Base-by-base conservation (phyloP, 2,797 vertebrate species). In the Propithecus perrieri region DNA sequence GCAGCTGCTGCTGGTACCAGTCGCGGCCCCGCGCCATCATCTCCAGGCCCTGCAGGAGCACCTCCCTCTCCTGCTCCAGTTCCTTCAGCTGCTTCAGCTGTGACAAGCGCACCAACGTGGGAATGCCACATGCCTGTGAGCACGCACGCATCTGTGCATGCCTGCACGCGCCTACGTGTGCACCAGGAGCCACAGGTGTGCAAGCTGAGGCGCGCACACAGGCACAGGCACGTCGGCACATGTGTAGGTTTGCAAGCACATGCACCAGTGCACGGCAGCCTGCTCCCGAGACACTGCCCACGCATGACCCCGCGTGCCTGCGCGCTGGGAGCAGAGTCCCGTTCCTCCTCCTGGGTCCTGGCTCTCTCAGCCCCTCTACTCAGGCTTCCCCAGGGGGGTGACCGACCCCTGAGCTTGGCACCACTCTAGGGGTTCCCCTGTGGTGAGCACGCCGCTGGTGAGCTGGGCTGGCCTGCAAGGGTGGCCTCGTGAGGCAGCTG, bases 21-120 rank as follows among this genome's bases (percentile, higher is more conserved):
- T 99, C 99, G 0, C 99, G 98, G 79, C 99, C 99, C 0, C 96
- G 98, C 0, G 99, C 99, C 97, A 99, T 98, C 98, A 99, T 98
- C 79, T 99, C 99, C 98, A 99, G 98, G 0, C 99, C 99, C 14
- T 99, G 99, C 87, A 99, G 98, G 94, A 99, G 98, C 10, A 99
- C 99, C 96, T 99, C 99, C 97, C 99, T 99, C 98, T 99, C 99
- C 98, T 99, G 99, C 98, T 99, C 99, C 98, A 99, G 98, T 97
- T 99, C 99, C 98, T 99, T 99, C 99, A 99, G 99, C 98, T 99
- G 99, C 98, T 99, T 99, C 97, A 99, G 97, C 99, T 99, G 98
- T 75, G 94, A 17, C 57, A 88, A 14, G 18, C 24, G 4, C 3
- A 35, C 0, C 13, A 30, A 87, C 22, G 15, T 6, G 17, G 96